Conservation (phyloP, 2,888 invertebrate species). For the Hemithea aestivaria region DNA sequence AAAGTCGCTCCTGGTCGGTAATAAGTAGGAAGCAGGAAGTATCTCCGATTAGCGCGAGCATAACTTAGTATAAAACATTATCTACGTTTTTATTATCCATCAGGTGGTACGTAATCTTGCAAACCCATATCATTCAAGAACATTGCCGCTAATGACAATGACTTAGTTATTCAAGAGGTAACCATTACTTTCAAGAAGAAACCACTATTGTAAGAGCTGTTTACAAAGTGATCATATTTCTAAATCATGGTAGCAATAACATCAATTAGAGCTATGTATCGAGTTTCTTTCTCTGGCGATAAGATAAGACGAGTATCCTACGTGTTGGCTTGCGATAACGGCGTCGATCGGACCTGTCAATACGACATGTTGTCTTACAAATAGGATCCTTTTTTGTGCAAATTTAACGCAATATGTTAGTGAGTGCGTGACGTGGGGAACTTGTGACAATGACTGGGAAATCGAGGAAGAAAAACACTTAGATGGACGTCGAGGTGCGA, state of each 20-base stretch:
- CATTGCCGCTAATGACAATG: too few species aligned
- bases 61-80: too few species aligned
- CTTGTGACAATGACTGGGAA: conserved; percentile 31
- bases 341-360: conserved; percentile 61
- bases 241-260: conserved; percentile 3
- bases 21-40: too few species aligned
- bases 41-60: too few species aligned
- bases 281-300: conserved; percentile 35
- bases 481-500: conserved; percentile 62
- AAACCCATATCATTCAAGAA: too few species aligned
- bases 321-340: conserved; percentile 61
- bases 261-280: conserved; percentile 31
- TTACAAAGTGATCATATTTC: not conserved
- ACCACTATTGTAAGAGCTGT: not conserved
- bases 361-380: conserved; percentile 55
- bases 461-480: conserved; percentile 41
- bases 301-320: conserved; percentile 69
- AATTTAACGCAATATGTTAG: conserved; percentile 6
- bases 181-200: too few species aligned
- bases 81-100: too few species aligned
- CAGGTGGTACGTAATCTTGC: too few species aligned
- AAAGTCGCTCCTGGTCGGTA: too few species aligned
- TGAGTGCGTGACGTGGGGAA: conserved; percentile 13
- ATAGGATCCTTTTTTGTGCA: conserved; percentile 20
- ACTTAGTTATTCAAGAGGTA: too few species aligned